These are phyloP conservation scores for Megaustenia siamemsis DNA, from an alignment of 2,888 invertebrate species.

Conservation along the genomic window DNA sequence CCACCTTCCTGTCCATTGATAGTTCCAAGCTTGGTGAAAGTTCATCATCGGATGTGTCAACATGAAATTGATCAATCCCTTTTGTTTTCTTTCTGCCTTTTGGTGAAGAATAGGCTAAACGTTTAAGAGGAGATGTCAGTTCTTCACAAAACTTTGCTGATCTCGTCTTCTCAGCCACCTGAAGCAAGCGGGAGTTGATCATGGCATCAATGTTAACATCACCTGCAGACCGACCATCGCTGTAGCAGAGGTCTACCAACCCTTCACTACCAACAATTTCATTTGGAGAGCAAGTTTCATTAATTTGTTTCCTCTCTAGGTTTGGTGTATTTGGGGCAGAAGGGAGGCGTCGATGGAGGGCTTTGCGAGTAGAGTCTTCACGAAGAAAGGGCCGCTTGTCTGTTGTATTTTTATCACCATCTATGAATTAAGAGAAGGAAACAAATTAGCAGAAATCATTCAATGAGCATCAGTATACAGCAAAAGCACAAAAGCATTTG, in stretches of 20 bases:
- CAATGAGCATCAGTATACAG: no score
- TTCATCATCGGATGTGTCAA: constrained; percentile 42
- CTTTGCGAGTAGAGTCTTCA: constrained; percentile 69
- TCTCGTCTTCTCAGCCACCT: constrained; percentile 53
- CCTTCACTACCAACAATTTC: constrained; percentile 6
- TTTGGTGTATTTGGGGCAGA: constrained; percentile 73
- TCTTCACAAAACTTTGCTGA: constrained; percentile 59
- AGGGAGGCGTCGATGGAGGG: constrained; percentile 69
- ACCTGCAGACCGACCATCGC: constrained; percentile 13
- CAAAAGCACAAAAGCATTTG: no score
- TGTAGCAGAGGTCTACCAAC: constrained; percentile 13
- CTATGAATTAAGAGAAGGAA: no score
- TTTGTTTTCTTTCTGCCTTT: constrained; percentile 66
- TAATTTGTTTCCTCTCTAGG: constrained; percentile 58
- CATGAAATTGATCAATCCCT: constrained; percentile 53
- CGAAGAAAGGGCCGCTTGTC: constrained; percentile 65
- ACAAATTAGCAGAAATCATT: no score
- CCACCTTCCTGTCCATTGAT: neutral
- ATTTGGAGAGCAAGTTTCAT: constrained; percentile 37
- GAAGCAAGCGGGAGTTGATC: constrained; percentile 57
- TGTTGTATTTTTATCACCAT: neutral
- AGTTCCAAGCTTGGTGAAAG: neutral
- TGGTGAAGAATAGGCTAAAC: constrained; percentile 65
- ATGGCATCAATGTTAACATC: constrained; percentile 56
- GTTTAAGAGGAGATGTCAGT: constrained; percentile 60